These are phyloP conservation scores for Pantherophis vulpinus DNA, from an alignment of 2,797 vertebrate genomes.

Conservation along the genomic window DNA sequence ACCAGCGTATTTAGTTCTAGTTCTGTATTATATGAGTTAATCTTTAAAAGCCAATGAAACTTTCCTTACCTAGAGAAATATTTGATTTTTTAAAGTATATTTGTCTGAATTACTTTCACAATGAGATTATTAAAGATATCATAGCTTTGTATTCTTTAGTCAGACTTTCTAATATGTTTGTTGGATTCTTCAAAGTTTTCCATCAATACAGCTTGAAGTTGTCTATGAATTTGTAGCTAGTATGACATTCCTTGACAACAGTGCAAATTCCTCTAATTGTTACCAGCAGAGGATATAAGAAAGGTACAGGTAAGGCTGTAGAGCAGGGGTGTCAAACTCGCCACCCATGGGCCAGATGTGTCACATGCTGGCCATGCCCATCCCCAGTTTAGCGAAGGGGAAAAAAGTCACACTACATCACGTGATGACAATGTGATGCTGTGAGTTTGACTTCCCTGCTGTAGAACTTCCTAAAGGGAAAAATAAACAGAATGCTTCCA, in stretches of 20 bases:
- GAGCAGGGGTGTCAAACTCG: not conserved
- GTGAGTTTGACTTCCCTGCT: not conserved
- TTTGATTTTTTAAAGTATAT: not conserved
- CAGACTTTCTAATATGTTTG: slow-evolving; percentile 31
- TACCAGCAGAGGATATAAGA: slow-evolving; percentile 35
- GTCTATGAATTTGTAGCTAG: slow-evolving; percentile 45
- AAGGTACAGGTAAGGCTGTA: slow-evolving; percentile 42
- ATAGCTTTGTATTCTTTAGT: slow-evolving; percentile 23
- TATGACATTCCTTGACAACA: slow-evolving; percentile 33
- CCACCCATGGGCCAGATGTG: too few relatives aligned
- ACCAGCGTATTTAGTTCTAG: not conserved
- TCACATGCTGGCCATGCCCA: too few relatives aligned
- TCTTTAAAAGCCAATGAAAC: not conserved
- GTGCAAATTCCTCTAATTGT: not conserved
- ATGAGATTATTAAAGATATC: not conserved
- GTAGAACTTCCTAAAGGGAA: slow-evolving; percentile 46
- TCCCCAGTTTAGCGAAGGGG: too few relatives aligned
- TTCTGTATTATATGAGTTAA: not conserved
- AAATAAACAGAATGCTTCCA: slow-evolving; percentile 33
- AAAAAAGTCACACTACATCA: too few relatives aligned
- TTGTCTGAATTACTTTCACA: slow-evolving; percentile 3
- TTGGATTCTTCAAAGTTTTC: slow-evolving; percentile 32
- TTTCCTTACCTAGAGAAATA: not conserved
- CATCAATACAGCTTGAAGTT: slow-evolving; percentile 34
- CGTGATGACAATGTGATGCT: too few relatives aligned